Conservation (phyloP, 1,140 invertebrate genomes). For the Cydia splendana region DNA sequence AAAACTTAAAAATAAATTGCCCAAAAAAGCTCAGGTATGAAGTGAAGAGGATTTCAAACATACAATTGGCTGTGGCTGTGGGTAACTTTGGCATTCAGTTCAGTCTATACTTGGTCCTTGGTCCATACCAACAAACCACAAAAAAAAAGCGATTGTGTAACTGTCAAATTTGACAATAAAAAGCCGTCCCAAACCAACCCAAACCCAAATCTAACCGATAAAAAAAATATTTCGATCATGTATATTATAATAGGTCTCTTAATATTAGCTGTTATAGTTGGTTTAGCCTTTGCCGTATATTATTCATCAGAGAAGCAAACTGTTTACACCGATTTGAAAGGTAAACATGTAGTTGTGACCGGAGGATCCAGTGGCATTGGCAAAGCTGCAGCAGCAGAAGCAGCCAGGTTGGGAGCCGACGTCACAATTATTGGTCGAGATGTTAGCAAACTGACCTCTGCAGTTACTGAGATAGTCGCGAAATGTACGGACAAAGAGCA, state of each 20-base stretch:
- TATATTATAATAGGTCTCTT: slow-evolving; percentile 40
- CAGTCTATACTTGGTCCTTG: no score
- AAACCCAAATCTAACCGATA: background rate
- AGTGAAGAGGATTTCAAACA: no score
- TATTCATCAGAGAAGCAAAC: slow-evolving; percentile 57
- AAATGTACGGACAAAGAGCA: slow-evolving; percentile 77
- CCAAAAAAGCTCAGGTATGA: no score
- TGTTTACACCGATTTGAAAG: slow-evolving; percentile 64
- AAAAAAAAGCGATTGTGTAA: no score
- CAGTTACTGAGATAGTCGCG: slow-evolving; percentile 81
- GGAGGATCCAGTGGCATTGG: slow-evolving; percentile 98
- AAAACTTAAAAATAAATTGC: no score
- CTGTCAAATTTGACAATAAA: no score
- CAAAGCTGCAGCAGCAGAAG: slow-evolving; percentile 89
- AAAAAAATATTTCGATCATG: slow-evolving; percentile 21
- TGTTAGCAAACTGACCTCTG: slow-evolving; percentile 82
- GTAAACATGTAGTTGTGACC: slow-evolving; percentile 87
- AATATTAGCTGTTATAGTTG: slow-evolving; percentile 40
- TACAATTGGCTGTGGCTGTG: no score
- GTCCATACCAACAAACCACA: no score
- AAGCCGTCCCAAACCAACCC: no score
- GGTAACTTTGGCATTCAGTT: no score
- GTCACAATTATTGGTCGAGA: slow-evolving; percentile 95
- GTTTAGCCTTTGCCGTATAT: slow-evolving; percentile 44
- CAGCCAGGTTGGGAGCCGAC: slow-evolving; percentile 88